Conservation (phyloP, 2,113 vertebrate genomes). For the Myiozetetes cayanensis region DNA sequence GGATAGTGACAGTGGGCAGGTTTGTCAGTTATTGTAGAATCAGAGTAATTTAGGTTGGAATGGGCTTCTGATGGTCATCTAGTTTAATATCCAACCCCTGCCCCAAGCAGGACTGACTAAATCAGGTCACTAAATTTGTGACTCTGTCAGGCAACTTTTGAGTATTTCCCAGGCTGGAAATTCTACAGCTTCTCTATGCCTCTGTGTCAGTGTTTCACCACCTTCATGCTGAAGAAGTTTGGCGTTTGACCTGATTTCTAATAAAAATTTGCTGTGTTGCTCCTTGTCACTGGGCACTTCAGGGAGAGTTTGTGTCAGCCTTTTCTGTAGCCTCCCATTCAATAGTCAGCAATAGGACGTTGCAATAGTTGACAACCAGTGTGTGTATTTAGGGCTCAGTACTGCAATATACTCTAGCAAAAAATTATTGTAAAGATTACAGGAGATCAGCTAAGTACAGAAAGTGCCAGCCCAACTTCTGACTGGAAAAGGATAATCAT, state of each 20-base stretch:
- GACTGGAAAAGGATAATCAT: background rate
- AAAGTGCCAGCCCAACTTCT: background rate
- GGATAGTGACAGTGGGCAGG: background rate
- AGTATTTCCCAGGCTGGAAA: background rate
- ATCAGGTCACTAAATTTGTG: background rate
- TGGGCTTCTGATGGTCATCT: background rate
- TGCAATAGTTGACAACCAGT: background rate
- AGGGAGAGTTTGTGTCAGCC: background rate
- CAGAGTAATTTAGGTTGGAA: background rate
- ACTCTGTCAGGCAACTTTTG: background rate
- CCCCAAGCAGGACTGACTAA: background rate
- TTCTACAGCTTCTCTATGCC: background rate
- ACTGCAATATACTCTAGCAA: background rate
- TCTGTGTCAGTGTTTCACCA: background rate
- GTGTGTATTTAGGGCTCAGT: background rate
- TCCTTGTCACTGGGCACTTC: background rate
- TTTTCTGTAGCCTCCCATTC: background rate
- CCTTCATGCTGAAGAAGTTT: background rate
- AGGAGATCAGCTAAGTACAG: background rate
- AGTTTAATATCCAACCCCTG: background rate
- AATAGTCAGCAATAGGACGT: background rate
- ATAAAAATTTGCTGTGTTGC: background rate
- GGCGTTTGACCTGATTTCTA: background rate
- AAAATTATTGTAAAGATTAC: background rate
- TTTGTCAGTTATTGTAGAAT: background rate